Percentiles rank a stretch among this genome's conserved stretches.
Evolutionary conservation across 1,140 invertebrate species (phyloP).

Genomic region (Cotesia chilonis): DNA sequence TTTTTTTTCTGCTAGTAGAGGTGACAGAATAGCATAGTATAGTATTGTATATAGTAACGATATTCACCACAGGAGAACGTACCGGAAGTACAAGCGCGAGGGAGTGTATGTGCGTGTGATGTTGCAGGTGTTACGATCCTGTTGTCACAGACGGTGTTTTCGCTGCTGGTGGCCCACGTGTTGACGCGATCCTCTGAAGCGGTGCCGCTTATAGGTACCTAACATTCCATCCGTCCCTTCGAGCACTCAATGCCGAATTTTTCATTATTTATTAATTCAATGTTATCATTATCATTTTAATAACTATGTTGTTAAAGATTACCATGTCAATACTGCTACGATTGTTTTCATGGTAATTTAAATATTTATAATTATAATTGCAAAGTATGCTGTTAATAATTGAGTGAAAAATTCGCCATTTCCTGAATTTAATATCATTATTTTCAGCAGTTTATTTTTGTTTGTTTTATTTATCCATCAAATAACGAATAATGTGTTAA

Average conservation of each 20-base stretch:
- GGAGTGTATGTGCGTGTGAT: constrained; percentile 63
- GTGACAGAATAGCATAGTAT: neutral
- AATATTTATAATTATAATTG: too few species aligned
- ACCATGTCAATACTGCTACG: too few species aligned
- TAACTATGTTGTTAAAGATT: too few species aligned
- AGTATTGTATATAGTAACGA: neutral
- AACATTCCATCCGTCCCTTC: constrained; percentile 42
- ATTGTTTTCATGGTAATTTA: too few species aligned
- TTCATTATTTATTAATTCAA: too few species aligned
- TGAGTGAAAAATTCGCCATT: too few species aligned
- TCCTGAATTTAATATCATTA: too few species aligned
- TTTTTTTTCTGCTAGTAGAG: neutral
- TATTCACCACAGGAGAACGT: constrained; percentile 12
- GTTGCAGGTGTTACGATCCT: constrained; percentile 98
- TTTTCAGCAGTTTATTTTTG: too few species aligned
- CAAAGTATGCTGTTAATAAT: too few species aligned
- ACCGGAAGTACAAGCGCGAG: constrained; percentile 36
- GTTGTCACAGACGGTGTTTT: constrained; percentile 99
- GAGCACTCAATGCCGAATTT: constrained; percentile 5
- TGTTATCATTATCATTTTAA: too few species aligned
- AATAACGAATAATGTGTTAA: too few species aligned
- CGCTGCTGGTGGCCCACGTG: constrained; percentile 94
- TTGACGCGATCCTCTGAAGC: constrained; percentile 98
- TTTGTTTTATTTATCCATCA: too few species aligned
- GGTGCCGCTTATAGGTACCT: constrained; percentile 94